phyloP scores from a whole-genome alignment of 2,888 invertebrate species.

The Amiota minor region DNA sequence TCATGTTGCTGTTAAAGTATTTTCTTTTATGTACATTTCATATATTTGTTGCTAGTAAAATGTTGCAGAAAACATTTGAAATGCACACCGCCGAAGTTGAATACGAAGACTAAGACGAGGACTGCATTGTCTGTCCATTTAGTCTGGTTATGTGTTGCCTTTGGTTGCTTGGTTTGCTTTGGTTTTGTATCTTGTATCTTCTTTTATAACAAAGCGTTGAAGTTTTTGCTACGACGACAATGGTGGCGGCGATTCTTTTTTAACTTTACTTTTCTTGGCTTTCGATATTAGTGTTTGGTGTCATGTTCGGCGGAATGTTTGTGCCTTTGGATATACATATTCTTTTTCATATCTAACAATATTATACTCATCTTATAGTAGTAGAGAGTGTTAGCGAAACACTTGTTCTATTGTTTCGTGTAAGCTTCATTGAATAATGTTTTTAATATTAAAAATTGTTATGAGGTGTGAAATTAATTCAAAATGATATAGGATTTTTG shows the following conservation, averaged over 20 bases:
- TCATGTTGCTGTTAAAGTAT: conserved; percentile 14
- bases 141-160: too few relatives aligned
- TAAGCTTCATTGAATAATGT: conserved; percentile 5
- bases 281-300: conserved; percentile 21
- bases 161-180: too few relatives aligned
- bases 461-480: too few relatives aligned
- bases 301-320: conserved; percentile 6
- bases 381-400: neutral
- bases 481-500: too few relatives aligned
- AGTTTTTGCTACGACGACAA: conserved; percentile 4
- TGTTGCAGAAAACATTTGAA: conserved; percentile 13
- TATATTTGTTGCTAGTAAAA: conserved; percentile 8
- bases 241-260: neutral
- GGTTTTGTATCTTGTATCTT: conserved; percentile 1
- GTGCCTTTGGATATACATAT: too few relatives aligned
- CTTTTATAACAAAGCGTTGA: conserved; percentile 14
- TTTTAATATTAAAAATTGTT: too few relatives aligned
- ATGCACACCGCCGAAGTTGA: neutral
- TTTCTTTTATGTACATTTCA: neutral
- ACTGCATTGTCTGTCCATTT: neutral
- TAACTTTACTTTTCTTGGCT: conserved; percentile 6
- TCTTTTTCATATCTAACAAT: conserved; percentile 8
- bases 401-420: conserved; percentile 1
- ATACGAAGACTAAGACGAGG: neutral
- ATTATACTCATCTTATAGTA: too few relatives aligned